Evolutionary conservation across 2,888 invertebrate genomes (phyloP).

Genomic region (Scrobipalpa costella): DNA sequence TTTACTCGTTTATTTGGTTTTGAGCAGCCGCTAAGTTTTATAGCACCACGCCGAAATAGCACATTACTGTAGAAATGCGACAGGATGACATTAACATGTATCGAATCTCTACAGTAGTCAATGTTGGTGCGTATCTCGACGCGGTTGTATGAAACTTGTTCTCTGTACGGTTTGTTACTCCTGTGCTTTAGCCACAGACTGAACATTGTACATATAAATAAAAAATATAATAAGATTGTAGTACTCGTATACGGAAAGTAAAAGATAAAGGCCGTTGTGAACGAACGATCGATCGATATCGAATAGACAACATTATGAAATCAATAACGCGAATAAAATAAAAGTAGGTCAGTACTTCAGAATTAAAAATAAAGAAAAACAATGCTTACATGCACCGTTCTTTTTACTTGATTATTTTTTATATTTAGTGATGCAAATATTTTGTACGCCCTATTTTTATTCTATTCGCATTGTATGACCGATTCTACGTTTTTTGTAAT

Average conservation of each 20-base stretch:
- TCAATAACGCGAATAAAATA: neutral
- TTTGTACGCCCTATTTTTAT: neutral
- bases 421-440: no score
- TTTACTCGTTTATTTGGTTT: no score
- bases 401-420: no score
- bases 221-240: neutral
- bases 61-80: no score
- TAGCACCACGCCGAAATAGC: no score
- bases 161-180: no score
- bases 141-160: neutral
- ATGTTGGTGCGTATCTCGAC: no score
- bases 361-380: no score
- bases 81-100: no score
- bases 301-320: neutral
- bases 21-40: no score
- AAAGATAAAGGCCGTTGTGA: neutral
- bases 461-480: neutral
- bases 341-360: neutral
- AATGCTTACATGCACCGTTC: no score
- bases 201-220: neutral
- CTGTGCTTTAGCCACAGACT: neutral
- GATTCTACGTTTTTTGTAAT: neutral
- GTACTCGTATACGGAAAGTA: neutral
- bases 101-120: no score
- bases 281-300: constrained; percentile 7